Conservation (phyloP, 2,113 vertebrate species). For the Saccopteryx bilineata region DNA sequence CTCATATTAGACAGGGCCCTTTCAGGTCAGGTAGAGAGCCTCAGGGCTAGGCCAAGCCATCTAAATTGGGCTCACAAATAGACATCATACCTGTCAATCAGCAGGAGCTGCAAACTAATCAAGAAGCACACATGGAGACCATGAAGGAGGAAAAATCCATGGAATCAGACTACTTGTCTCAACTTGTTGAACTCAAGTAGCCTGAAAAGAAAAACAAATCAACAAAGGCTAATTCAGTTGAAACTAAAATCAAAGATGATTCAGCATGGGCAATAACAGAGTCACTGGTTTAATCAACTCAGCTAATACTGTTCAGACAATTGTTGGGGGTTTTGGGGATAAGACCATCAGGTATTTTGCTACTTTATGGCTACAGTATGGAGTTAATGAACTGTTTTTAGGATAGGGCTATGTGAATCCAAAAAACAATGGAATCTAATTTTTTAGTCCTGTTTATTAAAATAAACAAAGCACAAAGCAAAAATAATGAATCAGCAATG, state of each 20-base stretch:
- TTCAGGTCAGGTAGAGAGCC: slow-evolving; percentile 69
- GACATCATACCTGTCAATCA: slow-evolving; percentile 76
- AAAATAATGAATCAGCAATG: slow-evolving; percentile 62
- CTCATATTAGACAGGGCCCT: slow-evolving; percentile 70
- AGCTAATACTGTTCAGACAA: slow-evolving; percentile 69
- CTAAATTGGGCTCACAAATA: slow-evolving; percentile 75
- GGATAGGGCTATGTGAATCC: slow-evolving; percentile 39
- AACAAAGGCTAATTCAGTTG: slow-evolving; percentile 70
- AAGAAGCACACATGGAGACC: slow-evolving; percentile 67
- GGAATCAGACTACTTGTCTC: slow-evolving; percentile 73
- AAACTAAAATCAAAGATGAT: slow-evolving; percentile 76
- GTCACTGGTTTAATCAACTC: slow-evolving; percentile 64
- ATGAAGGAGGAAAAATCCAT: slow-evolving; percentile 70
- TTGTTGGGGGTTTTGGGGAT: slow-evolving; percentile 54
- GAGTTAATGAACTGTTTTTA: slow-evolving; percentile 46
- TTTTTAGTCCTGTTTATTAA: slow-evolving; percentile 64
- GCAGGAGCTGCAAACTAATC: slow-evolving; percentile 67
- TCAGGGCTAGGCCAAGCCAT: slow-evolving; percentile 54
- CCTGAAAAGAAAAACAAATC: slow-evolving; percentile 77
- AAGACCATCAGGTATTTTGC: slow-evolving; percentile 59
- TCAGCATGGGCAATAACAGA: slow-evolving; percentile 63
- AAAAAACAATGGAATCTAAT: slow-evolving; percentile 71
- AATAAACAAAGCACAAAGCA: slow-evolving; percentile 46
- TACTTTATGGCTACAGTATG: background rate
- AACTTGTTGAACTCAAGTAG: slow-evolving; percentile 75